Conservation (phyloP, 2,888 invertebrate species). For the Heterodera filipjevi region DNA sequence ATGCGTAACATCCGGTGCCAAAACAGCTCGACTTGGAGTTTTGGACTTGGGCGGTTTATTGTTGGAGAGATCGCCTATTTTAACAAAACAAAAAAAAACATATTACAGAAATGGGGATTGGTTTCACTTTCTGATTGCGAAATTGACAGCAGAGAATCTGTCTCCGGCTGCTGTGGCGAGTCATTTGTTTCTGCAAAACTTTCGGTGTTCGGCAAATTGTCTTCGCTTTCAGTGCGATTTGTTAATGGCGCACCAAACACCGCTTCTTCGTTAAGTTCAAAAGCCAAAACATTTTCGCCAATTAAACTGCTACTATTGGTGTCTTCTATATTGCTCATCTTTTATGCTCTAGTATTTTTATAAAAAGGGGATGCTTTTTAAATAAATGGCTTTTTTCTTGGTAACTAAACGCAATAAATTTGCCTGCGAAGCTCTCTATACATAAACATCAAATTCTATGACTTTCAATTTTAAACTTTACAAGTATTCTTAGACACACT, state of each 20-base stretch:
- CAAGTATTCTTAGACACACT: too few relatives aligned
- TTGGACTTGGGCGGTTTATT: background rate
- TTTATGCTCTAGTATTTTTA: background rate
- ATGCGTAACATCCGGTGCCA: constrained; percentile 35
- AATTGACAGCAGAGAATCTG: constrained; percentile 2
- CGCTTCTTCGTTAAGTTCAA: background rate
- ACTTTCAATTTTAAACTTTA: too few relatives aligned
- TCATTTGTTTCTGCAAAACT: background rate
- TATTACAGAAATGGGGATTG: background rate
- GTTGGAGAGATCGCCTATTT: background rate
- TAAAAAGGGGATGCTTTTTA: background rate
- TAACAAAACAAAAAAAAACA: background rate
- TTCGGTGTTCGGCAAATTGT: background rate
- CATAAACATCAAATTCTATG: too few relatives aligned
- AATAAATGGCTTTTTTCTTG: too few relatives aligned
- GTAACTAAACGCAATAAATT: too few relatives aligned
- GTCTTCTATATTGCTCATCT: background rate
- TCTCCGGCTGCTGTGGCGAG: background rate
- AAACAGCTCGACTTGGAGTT: background rate
- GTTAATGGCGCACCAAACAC: background rate
- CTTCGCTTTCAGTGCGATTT: background rate
- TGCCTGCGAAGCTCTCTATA: too few relatives aligned
- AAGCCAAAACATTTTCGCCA: background rate
- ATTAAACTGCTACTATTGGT: background rate
- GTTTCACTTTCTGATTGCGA: background rate